Percentiles rank a stretch among this genome's conserved stretches.
phyloP scores from a whole-genome alignment of 2,888 invertebrate species.

The Didymodactylos carnosus region DNA sequence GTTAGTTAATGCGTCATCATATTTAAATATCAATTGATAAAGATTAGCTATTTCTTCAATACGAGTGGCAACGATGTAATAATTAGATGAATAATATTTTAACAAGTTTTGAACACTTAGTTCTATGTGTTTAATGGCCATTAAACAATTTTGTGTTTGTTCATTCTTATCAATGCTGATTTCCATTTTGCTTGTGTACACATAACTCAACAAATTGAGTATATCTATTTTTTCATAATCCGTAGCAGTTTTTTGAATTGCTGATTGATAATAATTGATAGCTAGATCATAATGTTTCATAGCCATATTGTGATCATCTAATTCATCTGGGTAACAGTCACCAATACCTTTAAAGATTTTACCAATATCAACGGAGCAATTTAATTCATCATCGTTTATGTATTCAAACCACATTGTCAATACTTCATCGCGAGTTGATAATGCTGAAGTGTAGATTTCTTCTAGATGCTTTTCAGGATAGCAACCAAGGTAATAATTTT shows the following conservation, averaged over 20 bases:
- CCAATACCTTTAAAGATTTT: not conserved
- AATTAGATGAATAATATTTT: not conserved
- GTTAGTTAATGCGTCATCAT: not conserved
- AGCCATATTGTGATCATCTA: not conserved
- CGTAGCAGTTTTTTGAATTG: not conserved
- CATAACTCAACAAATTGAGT: not conserved
- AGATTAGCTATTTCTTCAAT: not conserved
- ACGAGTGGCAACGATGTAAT: not conserved
- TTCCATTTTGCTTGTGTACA: not conserved
- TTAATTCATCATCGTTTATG: not conserved
- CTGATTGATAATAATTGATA: not conserved
- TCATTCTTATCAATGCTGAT: not conserved
- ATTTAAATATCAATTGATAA: not conserved
- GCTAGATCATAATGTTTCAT: not conserved
- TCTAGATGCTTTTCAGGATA: not conserved
- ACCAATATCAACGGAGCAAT: not conserved
- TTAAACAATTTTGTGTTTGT: not conserved
- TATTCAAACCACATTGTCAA: not conserved
- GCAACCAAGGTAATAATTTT: not conserved
- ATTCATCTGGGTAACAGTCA: not conserved
- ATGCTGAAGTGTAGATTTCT: not conserved
- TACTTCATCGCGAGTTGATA: not conserved
- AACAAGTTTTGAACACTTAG: not conserved
- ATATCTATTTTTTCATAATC: not conserved
- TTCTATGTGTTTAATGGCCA: not conserved